These are phyloP conservation scores for Dryobotodes eremita DNA, from an alignment of 2,888 invertebrate species.

Conservation along the genomic window DNA sequence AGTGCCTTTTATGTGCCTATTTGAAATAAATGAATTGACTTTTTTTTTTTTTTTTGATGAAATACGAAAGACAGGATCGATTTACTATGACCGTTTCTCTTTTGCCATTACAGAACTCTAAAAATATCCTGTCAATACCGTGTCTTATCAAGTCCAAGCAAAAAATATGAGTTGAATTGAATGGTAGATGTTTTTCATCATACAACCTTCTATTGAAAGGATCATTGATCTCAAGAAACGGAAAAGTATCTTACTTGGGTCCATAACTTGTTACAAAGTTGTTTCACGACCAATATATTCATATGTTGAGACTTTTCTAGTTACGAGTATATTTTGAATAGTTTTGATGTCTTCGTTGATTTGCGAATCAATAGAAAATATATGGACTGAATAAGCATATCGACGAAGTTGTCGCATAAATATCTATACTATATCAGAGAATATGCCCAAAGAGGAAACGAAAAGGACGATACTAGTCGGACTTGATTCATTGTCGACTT, in stretches of 20 bases:
- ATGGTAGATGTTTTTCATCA: constrained; percentile 51
- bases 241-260: constrained; percentile 49
- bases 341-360: constrained; percentile 34
- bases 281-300: constrained; percentile 39
- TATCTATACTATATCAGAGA: background rate
- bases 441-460: too few species aligned
- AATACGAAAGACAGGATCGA: background rate
- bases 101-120: constrained; percentile 30
- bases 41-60: too few species aligned
- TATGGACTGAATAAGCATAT: constrained; percentile 10
- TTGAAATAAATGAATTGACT: too few species aligned
- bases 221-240: constrained; percentile 47
- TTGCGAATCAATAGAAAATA: constrained; percentile 33
- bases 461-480: background rate
- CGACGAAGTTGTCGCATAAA: constrained; percentile 12
- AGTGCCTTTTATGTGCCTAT: too few species aligned
- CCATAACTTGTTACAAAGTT: constrained; percentile 38
- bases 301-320: constrained; percentile 29
- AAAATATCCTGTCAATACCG: constrained; percentile 45
- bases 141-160: constrained; percentile 26
- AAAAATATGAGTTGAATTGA: constrained; percentile 56
- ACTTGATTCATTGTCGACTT: background rate
- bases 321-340: constrained; percentile 14
- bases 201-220: constrained; percentile 47
- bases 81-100: constrained; percentile 3